Conservation (phyloP, 2,113 vertebrate species). For the Pantherophis guttatus region DNA sequence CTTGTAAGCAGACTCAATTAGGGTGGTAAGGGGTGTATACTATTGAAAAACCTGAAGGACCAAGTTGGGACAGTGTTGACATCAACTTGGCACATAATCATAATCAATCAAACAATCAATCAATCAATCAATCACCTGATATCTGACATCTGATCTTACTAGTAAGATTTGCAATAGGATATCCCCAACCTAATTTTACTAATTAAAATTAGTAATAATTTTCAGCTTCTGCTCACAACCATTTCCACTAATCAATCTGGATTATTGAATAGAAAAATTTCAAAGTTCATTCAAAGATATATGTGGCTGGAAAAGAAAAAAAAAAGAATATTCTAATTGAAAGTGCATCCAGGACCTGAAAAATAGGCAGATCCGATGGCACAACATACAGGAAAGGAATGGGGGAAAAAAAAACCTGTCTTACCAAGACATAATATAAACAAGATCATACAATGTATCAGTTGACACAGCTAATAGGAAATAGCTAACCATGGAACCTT, state of each 20-base stretch:
- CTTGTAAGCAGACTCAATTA: neutral
- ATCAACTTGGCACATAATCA: neutral
- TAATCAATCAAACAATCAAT: neutral
- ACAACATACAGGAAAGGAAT: neutral
- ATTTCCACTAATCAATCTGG: neutral
- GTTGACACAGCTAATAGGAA: too few relatives aligned
- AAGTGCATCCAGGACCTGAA: neutral
- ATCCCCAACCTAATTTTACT: neutral
- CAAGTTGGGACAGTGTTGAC: neutral
- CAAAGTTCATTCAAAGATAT: neutral
- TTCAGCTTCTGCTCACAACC: neutral
- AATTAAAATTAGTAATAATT: neutral
- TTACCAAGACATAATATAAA: neutral
- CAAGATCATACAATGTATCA: neutral
- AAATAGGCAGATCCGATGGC: neutral
- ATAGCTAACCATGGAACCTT: neutral
- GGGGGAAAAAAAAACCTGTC: neutral
- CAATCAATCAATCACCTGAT: neutral
- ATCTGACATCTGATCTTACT: neutral
- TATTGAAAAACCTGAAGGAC: neutral
- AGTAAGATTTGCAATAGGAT: neutral
- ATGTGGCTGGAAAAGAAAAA: neutral
- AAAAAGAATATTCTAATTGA: neutral
- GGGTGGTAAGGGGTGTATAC: too few relatives aligned
- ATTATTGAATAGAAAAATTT: neutral